Percentiles rank a stretch among this genome's conserved stretches.
Evolutionary conservation across 2,113 vertebrate species (phyloP).

Genomic region (Lamprologus ornatipinnis): DNA sequence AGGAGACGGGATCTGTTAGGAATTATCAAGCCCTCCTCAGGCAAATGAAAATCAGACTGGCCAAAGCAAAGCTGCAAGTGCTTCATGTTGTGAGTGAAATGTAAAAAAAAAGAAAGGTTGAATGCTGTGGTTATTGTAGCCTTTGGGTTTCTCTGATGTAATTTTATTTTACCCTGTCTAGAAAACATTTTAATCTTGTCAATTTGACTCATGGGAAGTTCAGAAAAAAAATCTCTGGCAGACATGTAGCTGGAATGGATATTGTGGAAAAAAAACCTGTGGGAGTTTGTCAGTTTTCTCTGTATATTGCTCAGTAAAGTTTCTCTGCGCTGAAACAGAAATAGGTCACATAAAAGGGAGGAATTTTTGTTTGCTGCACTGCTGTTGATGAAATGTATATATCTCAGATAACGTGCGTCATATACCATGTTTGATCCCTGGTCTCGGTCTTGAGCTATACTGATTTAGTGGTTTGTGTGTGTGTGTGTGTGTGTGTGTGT

Average conservation of each 20-base stretch:
- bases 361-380: slow-evolving; percentile 1
- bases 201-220: slow-evolving; percentile 38
- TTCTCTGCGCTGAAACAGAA: background rate
- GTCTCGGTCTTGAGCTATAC: slow-evolving; percentile 40
- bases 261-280: background rate
- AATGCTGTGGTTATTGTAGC: slow-evolving; percentile 9
- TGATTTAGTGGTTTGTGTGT: slow-evolving; percentile 34
- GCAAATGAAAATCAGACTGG: slow-evolving; percentile 56
- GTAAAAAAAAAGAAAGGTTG: background rate
- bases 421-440: slow-evolving; percentile 52
- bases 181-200: slow-evolving; percentile 30
- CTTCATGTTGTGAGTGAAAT: slow-evolving; percentile 27
- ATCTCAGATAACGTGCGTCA: slow-evolving; percentile 27
- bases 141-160: slow-evolving; percentile 26
- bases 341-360: slow-evolving; percentile 15
- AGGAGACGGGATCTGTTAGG: slow-evolving; percentile 59
- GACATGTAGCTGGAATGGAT: slow-evolving; percentile 1
- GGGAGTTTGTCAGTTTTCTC: background rate
- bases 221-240: slow-evolving; percentile 1
- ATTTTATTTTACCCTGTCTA: slow-evolving; percentile 29
- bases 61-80: slow-evolving; percentile 42
- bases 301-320: background rate
- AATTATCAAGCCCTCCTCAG: slow-evolving; percentile 54
- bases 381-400: slow-evolving; percentile 22
- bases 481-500: background rate